Base-by-base conservation (phyloP, 2,888 invertebrate genomes). In the Notodonta ziczac region DNA sequence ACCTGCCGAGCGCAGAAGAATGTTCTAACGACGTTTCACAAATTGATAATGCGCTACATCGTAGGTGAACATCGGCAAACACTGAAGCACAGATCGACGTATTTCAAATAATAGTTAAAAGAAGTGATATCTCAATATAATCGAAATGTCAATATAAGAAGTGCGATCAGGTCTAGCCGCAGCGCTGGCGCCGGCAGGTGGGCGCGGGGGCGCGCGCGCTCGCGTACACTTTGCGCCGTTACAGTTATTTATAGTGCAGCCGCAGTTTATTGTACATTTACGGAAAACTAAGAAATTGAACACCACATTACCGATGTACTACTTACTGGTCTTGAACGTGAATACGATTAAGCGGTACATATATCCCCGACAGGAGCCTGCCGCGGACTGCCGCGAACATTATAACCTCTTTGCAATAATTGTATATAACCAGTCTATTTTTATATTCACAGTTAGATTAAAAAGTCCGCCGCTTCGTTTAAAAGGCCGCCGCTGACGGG, bases 1-100 rank as follows among this genome's bases (percentile, higher is more conserved):
- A 81, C 81, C 82, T 81, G 81, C 58, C 60, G 63, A 61, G 35
- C 57, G 53, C 57, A 62, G 60, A 59, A 66, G 42, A 46, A 8
- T 39, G 7, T 4, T 51, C 16, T 16, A 35, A 16, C 40, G 40
- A 50, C 50, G 52, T 59, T 56, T 46, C 32, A 35, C 46, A 24
- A 40, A 24, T 51, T 61, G 52, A 60, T 59, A 62, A 60, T 12
- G 52, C 48, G 32, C 9, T 60, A 56, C 10, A 52, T 52, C 52
- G 32, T 12, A 13, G 32, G 13, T 12, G 2, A 32, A 13, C 50
- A 10, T 32, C 51, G 51, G 12, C 10, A 32, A 32, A 24, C 10
- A 52, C 3, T 16, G 13, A 52, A 12, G 32, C 32, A 14, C 50
- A 50, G 9, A 12, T 52, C 4, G 52, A 52, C 52, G 32, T 52